Conservation (phyloP, 2,888 invertebrate species). For the Chrysina gloriosa region DNA sequence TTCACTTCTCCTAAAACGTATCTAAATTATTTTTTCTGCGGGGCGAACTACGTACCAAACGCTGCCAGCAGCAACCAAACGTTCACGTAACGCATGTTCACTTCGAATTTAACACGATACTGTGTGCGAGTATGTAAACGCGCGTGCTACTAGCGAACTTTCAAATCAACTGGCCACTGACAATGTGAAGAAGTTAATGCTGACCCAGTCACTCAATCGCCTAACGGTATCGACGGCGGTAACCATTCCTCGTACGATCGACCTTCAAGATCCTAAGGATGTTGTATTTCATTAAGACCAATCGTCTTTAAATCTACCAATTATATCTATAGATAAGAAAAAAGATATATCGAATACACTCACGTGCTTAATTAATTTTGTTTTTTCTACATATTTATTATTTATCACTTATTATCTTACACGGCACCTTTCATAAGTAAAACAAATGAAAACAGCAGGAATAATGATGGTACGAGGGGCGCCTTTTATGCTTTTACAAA, state of each 20-base stretch:
- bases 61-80: conserved; percentile 44
- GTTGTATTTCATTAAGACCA: not conserved
- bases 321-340: no score
- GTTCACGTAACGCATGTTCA: conserved; percentile 46
- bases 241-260: conserved; percentile 31
- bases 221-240: conserved; percentile 49
- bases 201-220: conserved; percentile 51
- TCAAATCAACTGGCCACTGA: conserved; percentile 46
- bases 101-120: conserved; percentile 35
- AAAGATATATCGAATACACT: no score
- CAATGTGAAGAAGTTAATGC: conserved; percentile 41
- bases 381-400: no score
- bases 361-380: no score
- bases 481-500: no score
- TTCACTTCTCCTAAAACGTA: no score
- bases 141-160: conserved; percentile 46
- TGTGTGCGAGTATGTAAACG: conserved; percentile 11
- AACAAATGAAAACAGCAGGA: no score
- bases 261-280: conserved; percentile 18
- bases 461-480: no score
- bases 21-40: no score
- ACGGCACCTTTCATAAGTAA: no score
- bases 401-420: no score
- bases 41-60: conserved; percentile 47
- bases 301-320: no score